These are phyloP conservation scores for Lepidochitona cinerea DNA, from an alignment of 2,888 invertebrate species.

Conservation along the genomic window DNA sequence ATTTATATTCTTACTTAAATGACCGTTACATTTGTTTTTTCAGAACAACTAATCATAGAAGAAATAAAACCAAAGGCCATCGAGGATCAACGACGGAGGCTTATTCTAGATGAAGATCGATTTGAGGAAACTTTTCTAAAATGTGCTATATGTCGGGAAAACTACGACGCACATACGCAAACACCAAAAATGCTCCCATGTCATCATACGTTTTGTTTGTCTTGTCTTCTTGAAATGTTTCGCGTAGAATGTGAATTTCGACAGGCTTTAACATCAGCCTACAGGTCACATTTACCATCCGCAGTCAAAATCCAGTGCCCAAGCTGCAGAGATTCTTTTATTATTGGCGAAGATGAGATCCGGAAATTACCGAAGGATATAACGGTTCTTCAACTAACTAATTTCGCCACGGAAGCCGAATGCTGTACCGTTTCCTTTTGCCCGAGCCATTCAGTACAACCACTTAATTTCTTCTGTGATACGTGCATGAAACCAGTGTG, in stretches of 20 bases:
- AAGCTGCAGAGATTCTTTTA: conserved; percentile 55
- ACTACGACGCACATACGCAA: conserved; percentile 66
- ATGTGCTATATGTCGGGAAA: conserved; percentile 68
- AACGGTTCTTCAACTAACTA: conserved; percentile 56
- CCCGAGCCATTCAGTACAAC: conserved; percentile 60
- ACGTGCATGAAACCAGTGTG: conserved; percentile 61
- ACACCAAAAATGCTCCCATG: conserved; percentile 69
- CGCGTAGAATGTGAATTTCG: conserved; percentile 63
- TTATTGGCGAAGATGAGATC: conserved; percentile 55
- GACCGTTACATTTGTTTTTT: too few species aligned
- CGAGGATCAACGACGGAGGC: conserved; percentile 37
- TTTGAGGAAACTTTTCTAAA: conserved; percentile 64
- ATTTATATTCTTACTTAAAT: too few species aligned
- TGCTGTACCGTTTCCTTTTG: conserved; percentile 56
- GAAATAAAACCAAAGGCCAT: background rate
- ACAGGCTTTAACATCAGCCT: conserved; percentile 57
- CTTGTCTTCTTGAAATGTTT: conserved; percentile 66
- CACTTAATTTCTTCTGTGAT: conserved; percentile 65
- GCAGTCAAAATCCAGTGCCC: conserved; percentile 65
- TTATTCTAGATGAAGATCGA: conserved; percentile 60
- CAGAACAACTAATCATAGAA: background rate
- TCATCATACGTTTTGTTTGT: conserved; percentile 70
- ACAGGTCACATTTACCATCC: conserved; percentile 51
- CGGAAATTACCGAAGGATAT: conserved; percentile 59
- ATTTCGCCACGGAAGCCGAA: conserved; percentile 53